Evolutionary conservation across 2,113 vertebrate genomes (phyloP), one percentile per base, ranked within the genome.

Genomic region (Uria aalge): DNA sequence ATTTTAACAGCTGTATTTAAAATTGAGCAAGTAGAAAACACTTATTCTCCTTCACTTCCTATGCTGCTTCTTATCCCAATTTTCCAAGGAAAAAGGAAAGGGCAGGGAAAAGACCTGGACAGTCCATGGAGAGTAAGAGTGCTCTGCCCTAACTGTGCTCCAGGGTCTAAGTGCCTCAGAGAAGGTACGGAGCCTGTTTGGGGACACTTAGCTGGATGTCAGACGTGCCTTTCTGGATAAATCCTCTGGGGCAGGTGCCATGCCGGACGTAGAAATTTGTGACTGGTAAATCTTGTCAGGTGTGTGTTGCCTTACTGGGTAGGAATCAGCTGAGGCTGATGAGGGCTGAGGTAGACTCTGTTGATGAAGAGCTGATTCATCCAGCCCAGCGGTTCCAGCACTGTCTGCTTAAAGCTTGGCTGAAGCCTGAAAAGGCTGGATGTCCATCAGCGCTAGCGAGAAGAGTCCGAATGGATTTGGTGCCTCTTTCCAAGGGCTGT

Each of bases 401-500:
- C 3, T 1, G 55, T 24, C 59, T 60, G 26, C 64, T 88, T 47
- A 71, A 66, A 84, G 48, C 78, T 90, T 94, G 92, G 43, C 83
- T 69, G 88, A 41, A 26, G 24, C 16, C 34, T 52, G 81, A 22
- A 47, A 76, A 67, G 30, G 15, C 36, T 86, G 68, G 32, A 34
- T 73, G 66, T 48, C 48, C 2, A 0, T 83, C 79, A 68, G 55
- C 6, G 3, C 66, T 40, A 62, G 41, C 5, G 26, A 89, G 57
- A 89, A 43, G 23, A 34, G 23, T 36, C 59, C 57, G 72, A 87
- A 43, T 68, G 50, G 55, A 56, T 90, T 62, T 11, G 24, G 7
- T 91, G 66, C 48, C 69, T 95, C 30, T 40, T 95, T 93, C 84
- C 92, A 78, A 91, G 62, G 76, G 36, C 66, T 91, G 41, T 53